Evolutionary conservation across 2,113 vertebrate genomes (phyloP).

Genomic region (Colossoma macropomum): DNA sequence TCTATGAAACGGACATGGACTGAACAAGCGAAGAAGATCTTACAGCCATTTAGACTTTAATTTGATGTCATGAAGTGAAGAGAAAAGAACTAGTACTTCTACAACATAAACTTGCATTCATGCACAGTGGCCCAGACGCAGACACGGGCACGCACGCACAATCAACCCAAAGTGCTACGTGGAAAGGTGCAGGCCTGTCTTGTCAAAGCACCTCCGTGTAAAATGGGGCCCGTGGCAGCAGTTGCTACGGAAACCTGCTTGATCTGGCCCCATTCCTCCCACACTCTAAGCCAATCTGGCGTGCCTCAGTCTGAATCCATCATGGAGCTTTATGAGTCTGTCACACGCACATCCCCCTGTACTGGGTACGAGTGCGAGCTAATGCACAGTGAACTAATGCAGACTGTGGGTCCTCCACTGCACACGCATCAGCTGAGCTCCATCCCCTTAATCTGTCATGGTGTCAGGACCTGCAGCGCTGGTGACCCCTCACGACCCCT

Average conservation of each 20-base stretch:
- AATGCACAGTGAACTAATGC: slow-evolving; percentile 75
- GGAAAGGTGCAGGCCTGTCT: slow-evolving; percentile 8
- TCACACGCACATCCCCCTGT: slow-evolving; percentile 76
- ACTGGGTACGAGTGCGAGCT: slow-evolving; percentile 75
- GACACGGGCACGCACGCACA: not conserved
- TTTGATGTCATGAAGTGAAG: not conserved
- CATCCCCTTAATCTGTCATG: slow-evolving; percentile 82
- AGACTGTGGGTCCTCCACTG: slow-evolving; percentile 73
- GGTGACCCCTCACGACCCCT: slow-evolving; percentile 71
- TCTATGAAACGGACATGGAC: not conserved
- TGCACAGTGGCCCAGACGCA: slow-evolving; percentile 4
- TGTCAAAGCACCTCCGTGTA: not conserved
- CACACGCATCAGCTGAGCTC: slow-evolving; percentile 71
- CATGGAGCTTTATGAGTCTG: slow-evolving; percentile 81
- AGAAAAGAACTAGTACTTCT: not conserved
- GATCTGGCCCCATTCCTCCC: slow-evolving; percentile 71
- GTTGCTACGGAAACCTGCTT: slow-evolving; percentile 67
- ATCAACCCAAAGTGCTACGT: not conserved
- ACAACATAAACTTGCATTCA: not conserved
- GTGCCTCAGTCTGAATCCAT: slow-evolving; percentile 75
- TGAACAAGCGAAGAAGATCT: not conserved
- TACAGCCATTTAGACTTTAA: not conserved
- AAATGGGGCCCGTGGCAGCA: slow-evolving; percentile 15
- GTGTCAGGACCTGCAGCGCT: slow-evolving; percentile 68
- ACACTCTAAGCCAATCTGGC: slow-evolving; percentile 74